Percentiles rank a stretch among this genome's conserved stretches.
Conservation (phyloP, 1,140 invertebrate genomes). For the Trichonephila inaurata region DNA sequence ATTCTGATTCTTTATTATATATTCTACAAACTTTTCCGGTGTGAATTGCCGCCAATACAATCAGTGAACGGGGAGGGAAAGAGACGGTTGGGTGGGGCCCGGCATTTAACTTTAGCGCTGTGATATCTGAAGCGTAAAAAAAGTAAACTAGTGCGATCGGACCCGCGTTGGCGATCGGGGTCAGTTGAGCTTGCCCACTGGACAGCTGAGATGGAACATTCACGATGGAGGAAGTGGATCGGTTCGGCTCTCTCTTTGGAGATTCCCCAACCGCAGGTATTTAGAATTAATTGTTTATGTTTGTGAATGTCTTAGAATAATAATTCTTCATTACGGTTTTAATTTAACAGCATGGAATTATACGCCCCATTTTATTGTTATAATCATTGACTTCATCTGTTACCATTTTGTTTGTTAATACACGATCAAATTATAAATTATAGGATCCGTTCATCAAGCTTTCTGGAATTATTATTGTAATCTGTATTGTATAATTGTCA, state of each 20-base stretch:
- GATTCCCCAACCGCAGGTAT: constrained; percentile 35
- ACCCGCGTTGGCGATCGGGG: constrained; percentile 49
- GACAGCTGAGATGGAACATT: constrained; percentile 33
- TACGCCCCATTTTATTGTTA: too few relatives aligned
- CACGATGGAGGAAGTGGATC: constrained; percentile 61
- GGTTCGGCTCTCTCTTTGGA: neutral
- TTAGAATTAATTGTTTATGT: neutral
- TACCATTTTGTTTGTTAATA: too few relatives aligned
- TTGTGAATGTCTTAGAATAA: neutral
- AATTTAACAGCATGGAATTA: neutral
- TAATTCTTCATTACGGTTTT: neutral
- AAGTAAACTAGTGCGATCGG: constrained; percentile 20
- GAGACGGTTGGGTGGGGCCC: constrained; percentile 30
- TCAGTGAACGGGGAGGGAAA: neutral
- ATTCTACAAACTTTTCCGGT: neutral
- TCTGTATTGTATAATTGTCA: too few relatives aligned
- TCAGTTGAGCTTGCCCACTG: constrained; percentile 17
- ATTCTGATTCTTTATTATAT: neutral
- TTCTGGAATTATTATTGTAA: too few relatives aligned
- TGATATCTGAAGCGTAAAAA: constrained; percentile 31
- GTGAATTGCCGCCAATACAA: neutral
- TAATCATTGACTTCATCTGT: too few relatives aligned
- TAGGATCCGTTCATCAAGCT: too few relatives aligned
- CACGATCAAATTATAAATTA: too few relatives aligned
- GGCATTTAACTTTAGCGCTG: constrained; percentile 40